phyloP scores from a whole-genome alignment of 37 sponge, comb jelly and placozoan genomes.

The Amphimedon queenslandica region DNA sequence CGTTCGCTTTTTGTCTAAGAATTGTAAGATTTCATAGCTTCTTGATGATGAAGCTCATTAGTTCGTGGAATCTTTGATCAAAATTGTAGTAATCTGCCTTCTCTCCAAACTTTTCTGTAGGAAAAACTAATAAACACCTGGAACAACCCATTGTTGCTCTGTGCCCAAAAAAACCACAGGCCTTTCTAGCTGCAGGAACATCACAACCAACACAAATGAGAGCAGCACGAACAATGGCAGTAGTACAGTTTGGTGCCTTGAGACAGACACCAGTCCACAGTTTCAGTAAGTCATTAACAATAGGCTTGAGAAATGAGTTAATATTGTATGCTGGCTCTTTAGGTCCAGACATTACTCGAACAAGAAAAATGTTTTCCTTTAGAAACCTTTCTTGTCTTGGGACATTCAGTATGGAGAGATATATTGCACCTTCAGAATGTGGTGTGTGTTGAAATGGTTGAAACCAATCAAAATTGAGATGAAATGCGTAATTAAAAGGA shows the following conservation, averaged over 20 bases:
- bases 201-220: conserved; percentile 24
- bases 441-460: neutral
- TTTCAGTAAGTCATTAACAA: conserved; percentile 17
- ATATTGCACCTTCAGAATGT: conserved; percentile 25
- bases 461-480: conserved; percentile 8
- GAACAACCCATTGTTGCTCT: conserved; percentile 23
- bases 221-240: conserved; percentile 5
- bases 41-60: neutral
- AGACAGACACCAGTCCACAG: conserved; percentile 14
- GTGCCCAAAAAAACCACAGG: conserved; percentile 30
- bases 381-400: conserved; percentile 10
- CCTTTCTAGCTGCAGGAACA: conserved; percentile 35
- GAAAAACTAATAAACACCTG: conserved; percentile 20
- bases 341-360: conserved; percentile 32
- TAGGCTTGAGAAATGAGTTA: conserved; percentile 17
- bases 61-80: conserved; percentile 10
- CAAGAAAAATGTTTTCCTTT: conserved; percentile 16
- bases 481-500: conserved; percentile 20
- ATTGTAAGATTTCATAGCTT: conserved; percentile 3
- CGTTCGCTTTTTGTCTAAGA: conserved; percentile 3
- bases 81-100: conserved; percentile 26
- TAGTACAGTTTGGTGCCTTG: neutral
- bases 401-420: conserved; percentile 15
- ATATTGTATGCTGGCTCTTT: conserved; percentile 15
- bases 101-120: conserved; percentile 38